phyloP scores from a whole-genome alignment of 2,888 invertebrate genomes.

The Hydropsyche betteni region DNA sequence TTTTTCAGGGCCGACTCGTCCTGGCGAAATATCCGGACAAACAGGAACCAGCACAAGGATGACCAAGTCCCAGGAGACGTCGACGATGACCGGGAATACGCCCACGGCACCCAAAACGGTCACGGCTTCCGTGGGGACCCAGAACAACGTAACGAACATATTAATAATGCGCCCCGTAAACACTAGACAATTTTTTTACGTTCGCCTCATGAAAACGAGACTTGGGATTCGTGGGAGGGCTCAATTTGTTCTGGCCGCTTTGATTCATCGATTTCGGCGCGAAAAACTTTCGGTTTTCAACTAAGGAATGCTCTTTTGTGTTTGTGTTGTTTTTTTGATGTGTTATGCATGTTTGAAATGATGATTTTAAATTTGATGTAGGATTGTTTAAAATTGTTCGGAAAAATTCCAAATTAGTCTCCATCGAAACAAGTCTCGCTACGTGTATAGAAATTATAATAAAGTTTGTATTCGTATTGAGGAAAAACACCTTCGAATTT shows the following conservation, averaged over 20 bases:
- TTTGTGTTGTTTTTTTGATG: too few species aligned
- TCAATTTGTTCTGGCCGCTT: background rate
- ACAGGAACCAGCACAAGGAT: conserved; percentile 68
- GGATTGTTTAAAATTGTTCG: too few species aligned
- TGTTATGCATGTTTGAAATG: too few species aligned
- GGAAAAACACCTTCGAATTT: background rate
- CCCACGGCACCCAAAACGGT: conserved; percentile 72
- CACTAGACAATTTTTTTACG: too few species aligned
- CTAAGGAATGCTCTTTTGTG: too few species aligned
- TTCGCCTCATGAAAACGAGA: background rate
- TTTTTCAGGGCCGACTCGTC: conserved; percentile 59
- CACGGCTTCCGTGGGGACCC: conserved; percentile 74
- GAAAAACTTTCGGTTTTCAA: too few species aligned
- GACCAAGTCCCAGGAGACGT: conserved; percentile 77
- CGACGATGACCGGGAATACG: conserved; percentile 72
- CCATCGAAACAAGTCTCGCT: too few species aligned
- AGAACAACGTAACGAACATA: conserved; percentile 73
- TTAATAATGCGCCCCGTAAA: conserved; percentile 3
- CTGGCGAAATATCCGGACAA: conserved; percentile 58
- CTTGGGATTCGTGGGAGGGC: background rate
- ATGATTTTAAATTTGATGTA: too few species aligned
- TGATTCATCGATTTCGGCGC: background rate
- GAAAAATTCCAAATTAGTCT: too few species aligned
- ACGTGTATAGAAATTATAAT: too few species aligned
- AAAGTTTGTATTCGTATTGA: too few species aligned